phyloP scores from a whole-genome alignment of 2,113 vertebrate species.

The Pluvianellus socialis region DNA sequence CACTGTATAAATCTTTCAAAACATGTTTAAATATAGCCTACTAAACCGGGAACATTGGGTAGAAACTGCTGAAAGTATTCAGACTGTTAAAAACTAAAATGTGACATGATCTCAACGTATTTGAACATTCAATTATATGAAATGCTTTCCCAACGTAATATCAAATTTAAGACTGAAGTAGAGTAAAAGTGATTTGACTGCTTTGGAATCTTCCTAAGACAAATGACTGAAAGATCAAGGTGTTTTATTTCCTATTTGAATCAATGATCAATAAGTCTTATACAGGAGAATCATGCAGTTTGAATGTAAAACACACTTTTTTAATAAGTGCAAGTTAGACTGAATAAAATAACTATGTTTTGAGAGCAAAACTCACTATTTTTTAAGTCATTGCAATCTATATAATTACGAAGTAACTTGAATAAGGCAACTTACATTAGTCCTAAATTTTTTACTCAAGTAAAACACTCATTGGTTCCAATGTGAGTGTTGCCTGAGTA shows the following conservation, averaged over 20 bases:
- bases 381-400: conserved; percentile 19
- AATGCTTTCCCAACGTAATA: neutral
- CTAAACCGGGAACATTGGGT: neutral
- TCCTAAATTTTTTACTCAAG: conserved; percentile 37
- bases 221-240: conserved; percentile 43
- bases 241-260: conserved; percentile 59
- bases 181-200: conserved; percentile 7
- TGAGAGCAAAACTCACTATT: conserved; percentile 14
- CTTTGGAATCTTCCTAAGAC: conserved; percentile 37
- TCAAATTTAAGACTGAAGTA: neutral
- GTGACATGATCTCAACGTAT: conserved; percentile 17
- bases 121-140: conserved; percentile 20
- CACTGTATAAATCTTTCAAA: conserved; percentile 52
- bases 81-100: neutral
- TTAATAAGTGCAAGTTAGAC: neutral
- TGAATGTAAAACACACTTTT: conserved; percentile 5
- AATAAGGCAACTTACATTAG: conserved; percentile 41
- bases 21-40: conserved; percentile 26
- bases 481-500: conserved; percentile 38
- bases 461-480: conserved; percentile 43
- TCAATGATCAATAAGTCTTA: conserved; percentile 24
- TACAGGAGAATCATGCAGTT: neutral
- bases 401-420: conserved; percentile 49
- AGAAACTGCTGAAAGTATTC: conserved; percentile 29
- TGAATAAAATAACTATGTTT: neutral